Evolutionary conservation across 2,888 invertebrate genomes (phyloP).

Genomic region (Leptogaster cylindrica): DNA sequence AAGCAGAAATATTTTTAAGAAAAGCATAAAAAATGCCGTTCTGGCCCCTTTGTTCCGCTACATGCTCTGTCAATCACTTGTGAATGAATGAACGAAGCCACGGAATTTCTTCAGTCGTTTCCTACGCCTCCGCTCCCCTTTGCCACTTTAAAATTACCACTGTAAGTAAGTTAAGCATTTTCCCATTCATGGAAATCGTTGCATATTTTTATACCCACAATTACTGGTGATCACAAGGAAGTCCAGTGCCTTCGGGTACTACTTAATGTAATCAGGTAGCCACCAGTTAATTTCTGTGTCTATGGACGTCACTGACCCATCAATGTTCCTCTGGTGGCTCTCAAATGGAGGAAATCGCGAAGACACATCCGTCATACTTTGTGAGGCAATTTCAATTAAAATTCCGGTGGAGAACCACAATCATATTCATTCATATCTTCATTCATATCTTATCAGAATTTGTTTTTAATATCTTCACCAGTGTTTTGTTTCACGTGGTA

Average conservation of each 20-base stretch:
- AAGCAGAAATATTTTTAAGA: constrained; percentile 7
- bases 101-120: constrained; percentile 30
- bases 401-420: too few species aligned
- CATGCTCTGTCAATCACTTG: constrained; percentile 36
- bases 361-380: too few species aligned
- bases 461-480: too few species aligned
- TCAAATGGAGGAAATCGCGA: too few species aligned
- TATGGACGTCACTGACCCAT: too few species aligned
- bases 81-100: constrained; percentile 33
- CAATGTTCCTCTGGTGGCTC: too few species aligned
- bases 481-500: too few species aligned
- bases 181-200: constrained; percentile 26
- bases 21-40: neutral
- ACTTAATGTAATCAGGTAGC: constrained; percentile 21
- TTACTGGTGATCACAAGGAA: too few species aligned
- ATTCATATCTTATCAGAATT: too few species aligned
- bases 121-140: neutral
- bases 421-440: too few species aligned
- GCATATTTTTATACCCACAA: constrained; percentile 17
- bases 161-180: constrained; percentile 28
- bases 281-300: neutral
- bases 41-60: constrained; percentile 39
- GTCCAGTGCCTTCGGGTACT: neutral
- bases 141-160: too few species aligned
- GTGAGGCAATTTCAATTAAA: too few species aligned